Base-by-base conservation (phyloP, 2,888 invertebrate genomes). In the Sylvicola cinctus region DNA sequence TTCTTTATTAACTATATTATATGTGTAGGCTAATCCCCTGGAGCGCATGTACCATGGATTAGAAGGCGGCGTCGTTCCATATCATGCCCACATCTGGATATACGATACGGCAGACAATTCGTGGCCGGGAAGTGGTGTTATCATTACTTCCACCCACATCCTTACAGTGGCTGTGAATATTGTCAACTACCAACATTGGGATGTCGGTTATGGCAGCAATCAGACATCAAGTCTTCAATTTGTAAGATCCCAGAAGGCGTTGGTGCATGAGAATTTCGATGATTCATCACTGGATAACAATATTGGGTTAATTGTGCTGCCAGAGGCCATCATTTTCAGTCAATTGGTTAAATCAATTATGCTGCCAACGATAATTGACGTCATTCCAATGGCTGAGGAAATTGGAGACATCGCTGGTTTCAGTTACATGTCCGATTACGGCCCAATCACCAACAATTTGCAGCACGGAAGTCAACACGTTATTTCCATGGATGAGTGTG, bases 81-180 rank as follows among this genome's bases (percentile, higher is more conserved):
- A 34, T 29, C 34, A 34, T 34, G 34, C 25, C 3, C 34, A 34
- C 14, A 20, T 34, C 8, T 29, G 29, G 34, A 12, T 34, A 5
- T 29, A 29, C 11, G 34, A 34, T 16, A 3, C 12, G 10, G 29
- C 13, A n/a, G 20, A 29, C n/a, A 17, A 29, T 29, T 23, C 34
- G 16, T 34, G 34, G 34, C 34, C 34, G 14, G 34, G 20, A 4
- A 34, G 34, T 20, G 34, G 34, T 28, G 34, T 34, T 14, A 7
- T 34, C 17, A 34, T 34, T 16, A 12, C 34, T n/a, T 5, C 17
- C n/a, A 16, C 13, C 20, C 34, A 34, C 16, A 23, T 34, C 11
- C 25, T 34, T 23, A 34, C 34, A 8, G 34, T 25, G 10, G 34
- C 34, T 10, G 23, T 34, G 3, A 34, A 34, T 20, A 29, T 34